These are phyloP conservation scores for Zaprionus lineosus DNA, from an alignment of 2,888 invertebrate species.

Conservation along the genomic window DNA sequence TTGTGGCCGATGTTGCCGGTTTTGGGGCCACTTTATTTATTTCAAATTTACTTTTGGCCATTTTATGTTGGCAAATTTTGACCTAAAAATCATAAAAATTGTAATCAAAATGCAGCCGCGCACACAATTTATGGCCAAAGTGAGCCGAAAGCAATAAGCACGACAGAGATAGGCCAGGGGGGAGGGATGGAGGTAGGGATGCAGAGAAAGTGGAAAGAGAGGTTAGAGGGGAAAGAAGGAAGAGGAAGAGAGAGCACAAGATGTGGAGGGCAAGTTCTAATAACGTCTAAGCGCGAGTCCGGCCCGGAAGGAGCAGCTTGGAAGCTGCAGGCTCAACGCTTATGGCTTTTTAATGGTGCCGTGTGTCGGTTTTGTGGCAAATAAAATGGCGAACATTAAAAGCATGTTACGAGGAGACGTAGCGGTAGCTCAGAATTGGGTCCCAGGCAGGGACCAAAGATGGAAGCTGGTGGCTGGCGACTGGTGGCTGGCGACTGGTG, in stretches of 20 bases:
- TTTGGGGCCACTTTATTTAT: conserved; percentile 58
- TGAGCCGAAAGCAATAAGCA: conserved; percentile 21
- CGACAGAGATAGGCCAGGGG: conserved; percentile 1
- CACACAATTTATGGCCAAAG: conserved; percentile 66
- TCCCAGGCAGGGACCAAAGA: neutral
- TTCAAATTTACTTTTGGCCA: conserved; percentile 76
- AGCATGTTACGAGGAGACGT: conserved; percentile 57
- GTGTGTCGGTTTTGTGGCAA: conserved; percentile 76
- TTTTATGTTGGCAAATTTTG: conserved; percentile 78
- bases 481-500: neutral
- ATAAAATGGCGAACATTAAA: conserved; percentile 77
- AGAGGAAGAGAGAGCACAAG: neutral
- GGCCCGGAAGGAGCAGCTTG: conserved; percentile 37
- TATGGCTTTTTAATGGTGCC: conserved; percentile 79
- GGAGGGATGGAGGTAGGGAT: neutral
- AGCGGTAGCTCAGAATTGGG: conserved; percentile 1
- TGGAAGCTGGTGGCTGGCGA: too few species aligned
- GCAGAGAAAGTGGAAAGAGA: neutral
- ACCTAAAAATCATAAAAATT: conserved; percentile 79
- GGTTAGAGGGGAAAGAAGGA: neutral
- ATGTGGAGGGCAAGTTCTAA: conserved; percentile 57
- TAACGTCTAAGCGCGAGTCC: conserved; percentile 68
- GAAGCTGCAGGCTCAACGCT: conserved; percentile 68
- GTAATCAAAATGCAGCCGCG: conserved; percentile 67
- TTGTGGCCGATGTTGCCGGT: conserved; percentile 30